phyloP scores from a whole-genome alignment of 2,888 invertebrate species.

The Oithona nana region DNA sequence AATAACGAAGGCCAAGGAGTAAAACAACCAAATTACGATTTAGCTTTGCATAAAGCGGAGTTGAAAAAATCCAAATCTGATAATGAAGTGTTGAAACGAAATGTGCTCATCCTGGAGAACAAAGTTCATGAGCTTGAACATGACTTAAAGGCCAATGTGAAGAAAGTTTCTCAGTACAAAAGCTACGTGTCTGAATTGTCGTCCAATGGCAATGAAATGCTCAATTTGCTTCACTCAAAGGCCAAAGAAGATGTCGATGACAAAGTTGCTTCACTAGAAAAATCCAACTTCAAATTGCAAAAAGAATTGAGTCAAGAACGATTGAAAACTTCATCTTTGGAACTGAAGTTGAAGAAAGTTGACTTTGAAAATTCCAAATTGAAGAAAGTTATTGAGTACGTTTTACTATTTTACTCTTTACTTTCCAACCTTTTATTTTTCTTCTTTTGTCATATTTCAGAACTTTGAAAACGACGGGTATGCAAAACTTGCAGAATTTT shows the following conservation, averaged over 20 bases:
- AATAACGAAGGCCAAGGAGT: too few relatives aligned
- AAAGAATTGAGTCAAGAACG: neutral
- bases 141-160: neutral
- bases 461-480: too few relatives aligned
- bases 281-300: neutral
- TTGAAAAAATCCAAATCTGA: neutral
- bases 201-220: conserved; percentile 7
- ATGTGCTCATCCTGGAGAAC: neutral
- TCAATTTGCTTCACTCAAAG: neutral
- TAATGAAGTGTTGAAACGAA: neutral
- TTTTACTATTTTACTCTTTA: too few relatives aligned
- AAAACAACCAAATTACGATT: neutral
- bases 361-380: conserved; percentile 1
- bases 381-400: conserved; percentile 8
- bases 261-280: neutral
- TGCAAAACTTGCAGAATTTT: neutral
- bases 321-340: neutral
- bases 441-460: too few relatives aligned
- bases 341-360: neutral
- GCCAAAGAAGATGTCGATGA: neutral
- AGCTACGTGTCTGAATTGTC: neutral
- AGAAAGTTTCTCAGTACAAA: neutral
- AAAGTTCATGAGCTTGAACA: neutral
- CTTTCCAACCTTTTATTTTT: too few relatives aligned
- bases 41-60: neutral